Evolutionary conservation across 2,113 vertebrate species (phyloP).

Genomic region (Gavia stellata): DNA sequence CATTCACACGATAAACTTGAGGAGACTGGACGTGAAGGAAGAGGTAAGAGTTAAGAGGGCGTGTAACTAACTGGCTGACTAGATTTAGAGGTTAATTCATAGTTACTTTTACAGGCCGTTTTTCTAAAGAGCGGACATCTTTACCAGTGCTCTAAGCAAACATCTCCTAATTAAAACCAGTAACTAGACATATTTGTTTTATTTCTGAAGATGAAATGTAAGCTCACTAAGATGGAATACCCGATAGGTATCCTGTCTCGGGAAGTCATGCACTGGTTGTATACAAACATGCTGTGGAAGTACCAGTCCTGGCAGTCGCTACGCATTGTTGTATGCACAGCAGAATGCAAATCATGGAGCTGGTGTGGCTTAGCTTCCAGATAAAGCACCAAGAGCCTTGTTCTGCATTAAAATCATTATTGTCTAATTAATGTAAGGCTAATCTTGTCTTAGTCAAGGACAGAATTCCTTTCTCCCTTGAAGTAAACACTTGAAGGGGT

Average conservation of each 20-base stretch:
- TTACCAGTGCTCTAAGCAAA: too few species aligned
- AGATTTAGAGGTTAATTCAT: background rate
- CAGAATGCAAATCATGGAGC: background rate
- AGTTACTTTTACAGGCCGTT: background rate
- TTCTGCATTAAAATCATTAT: background rate
- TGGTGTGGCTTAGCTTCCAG: background rate
- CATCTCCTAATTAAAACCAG: background rate
- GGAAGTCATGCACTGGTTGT: background rate
- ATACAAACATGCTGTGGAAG: too few species aligned
- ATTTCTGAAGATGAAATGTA: background rate
- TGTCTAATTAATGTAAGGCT: background rate
- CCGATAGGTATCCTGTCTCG: background rate
- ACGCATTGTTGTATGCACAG: accelerated
- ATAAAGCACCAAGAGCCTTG: background rate
- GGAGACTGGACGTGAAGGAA: background rate
- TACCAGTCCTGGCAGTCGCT: background rate
- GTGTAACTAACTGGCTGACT: background rate
- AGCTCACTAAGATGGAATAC: background rate
- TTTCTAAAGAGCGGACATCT: background rate
- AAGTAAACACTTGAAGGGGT: background rate
- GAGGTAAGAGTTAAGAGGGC: background rate
- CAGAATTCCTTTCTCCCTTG: background rate
- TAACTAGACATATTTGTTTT: background rate
- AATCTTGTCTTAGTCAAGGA: background rate
- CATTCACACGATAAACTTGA: background rate